These are phyloP conservation scores for Plagodis dolabraria DNA, from an alignment of 2,888 invertebrate genomes.

Conservation along the genomic window DNA sequence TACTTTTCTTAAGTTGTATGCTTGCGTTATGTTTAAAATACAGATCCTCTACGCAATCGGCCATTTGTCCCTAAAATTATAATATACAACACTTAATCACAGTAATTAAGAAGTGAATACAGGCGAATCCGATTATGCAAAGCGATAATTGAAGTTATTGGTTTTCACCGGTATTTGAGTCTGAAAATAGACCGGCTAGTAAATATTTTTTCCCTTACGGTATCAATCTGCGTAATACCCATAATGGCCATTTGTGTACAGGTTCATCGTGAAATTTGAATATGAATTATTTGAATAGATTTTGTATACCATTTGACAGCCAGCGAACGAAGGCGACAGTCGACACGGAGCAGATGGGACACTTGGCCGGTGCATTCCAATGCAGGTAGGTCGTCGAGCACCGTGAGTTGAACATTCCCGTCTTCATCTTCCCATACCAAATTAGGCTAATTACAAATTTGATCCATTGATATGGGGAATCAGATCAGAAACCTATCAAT, in stretches of 20 bases:
- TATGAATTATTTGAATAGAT: slow-evolving; percentile 51
- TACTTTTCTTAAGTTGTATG: background rate
- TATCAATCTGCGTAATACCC: background rate
- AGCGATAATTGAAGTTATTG: too few relatives aligned
- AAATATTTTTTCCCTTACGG: background rate
- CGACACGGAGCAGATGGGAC: slow-evolving; percentile 5
- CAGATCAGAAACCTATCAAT: too few relatives aligned
- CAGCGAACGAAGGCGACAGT: slow-evolving; percentile 28
- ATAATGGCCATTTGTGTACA: slow-evolving; percentile 9
- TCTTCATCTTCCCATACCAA: background rate
- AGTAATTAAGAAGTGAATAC: background rate
- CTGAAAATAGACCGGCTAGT: too few relatives aligned
- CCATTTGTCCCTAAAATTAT: slow-evolving; percentile 1
- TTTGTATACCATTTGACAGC: slow-evolving; percentile 60
- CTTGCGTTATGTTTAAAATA: slow-evolving; percentile 5
- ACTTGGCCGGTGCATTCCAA: slow-evolving; percentile 13
- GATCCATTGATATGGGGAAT: too few relatives aligned
- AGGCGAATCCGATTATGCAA: too few relatives aligned
- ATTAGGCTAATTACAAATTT: too few relatives aligned
- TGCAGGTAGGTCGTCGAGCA: slow-evolving; percentile 34
- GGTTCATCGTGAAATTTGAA: background rate
- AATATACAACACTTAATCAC: background rate
- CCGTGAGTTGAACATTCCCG: slow-evolving; percentile 11
- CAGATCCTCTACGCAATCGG: slow-evolving; percentile 7
- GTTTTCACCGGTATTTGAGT: too few relatives aligned